These are phyloP conservation scores for Drosophila histrio DNA, from an alignment of 2,888 invertebrate species.

Conservation along the genomic window DNA sequence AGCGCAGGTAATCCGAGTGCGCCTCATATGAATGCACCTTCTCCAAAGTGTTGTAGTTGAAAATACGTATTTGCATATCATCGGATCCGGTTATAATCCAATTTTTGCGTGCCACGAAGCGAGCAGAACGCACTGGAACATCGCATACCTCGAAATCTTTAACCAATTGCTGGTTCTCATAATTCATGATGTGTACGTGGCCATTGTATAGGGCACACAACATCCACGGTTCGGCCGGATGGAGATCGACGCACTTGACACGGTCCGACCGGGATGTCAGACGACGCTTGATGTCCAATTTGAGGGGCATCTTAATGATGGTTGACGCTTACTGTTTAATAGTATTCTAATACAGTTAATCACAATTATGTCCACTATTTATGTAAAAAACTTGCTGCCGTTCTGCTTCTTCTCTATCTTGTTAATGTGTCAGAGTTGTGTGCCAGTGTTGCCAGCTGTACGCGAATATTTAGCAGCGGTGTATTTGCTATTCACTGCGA, in stretches of 20 bases:
- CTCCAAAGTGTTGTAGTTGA: slow-evolving; percentile 99
- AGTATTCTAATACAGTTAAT: slow-evolving; percentile 26
- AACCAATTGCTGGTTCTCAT: slow-evolving; percentile 96
- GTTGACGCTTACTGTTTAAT: slow-evolving; percentile 21
- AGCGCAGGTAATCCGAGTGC: slow-evolving; percentile 98
- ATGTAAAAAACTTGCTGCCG: slow-evolving; percentile 54
- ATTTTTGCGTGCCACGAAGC: slow-evolving; percentile 98
- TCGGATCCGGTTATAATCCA: slow-evolving; percentile 99
- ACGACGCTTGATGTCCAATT: slow-evolving; percentile 99
- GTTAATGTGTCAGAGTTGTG: slow-evolving; percentile 65
- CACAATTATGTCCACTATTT: slow-evolving; percentile 42
- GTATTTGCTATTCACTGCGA: slow-evolving; percentile 10
- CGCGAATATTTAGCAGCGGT: slow-evolving; percentile 45
- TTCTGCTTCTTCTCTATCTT: slow-evolving; percentile 51
- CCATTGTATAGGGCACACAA: slow-evolving; percentile 99
- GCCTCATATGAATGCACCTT: slow-evolving; percentile 98
- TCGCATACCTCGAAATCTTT: slow-evolving; percentile 97
- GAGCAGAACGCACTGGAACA: slow-evolving; percentile 97
- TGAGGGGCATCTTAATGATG: slow-evolving; percentile 88
- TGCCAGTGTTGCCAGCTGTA: slow-evolving; percentile 60
- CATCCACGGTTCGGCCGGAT: slow-evolving; percentile 99
- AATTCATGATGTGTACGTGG: slow-evolving; percentile 99
- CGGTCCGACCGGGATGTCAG: slow-evolving; percentile 98
- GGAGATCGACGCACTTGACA: slow-evolving; percentile 98
- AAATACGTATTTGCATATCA: slow-evolving; percentile 97